Base-by-base conservation (phyloP, 1,140 invertebrate species). In the Drosophila orosa region DNA sequence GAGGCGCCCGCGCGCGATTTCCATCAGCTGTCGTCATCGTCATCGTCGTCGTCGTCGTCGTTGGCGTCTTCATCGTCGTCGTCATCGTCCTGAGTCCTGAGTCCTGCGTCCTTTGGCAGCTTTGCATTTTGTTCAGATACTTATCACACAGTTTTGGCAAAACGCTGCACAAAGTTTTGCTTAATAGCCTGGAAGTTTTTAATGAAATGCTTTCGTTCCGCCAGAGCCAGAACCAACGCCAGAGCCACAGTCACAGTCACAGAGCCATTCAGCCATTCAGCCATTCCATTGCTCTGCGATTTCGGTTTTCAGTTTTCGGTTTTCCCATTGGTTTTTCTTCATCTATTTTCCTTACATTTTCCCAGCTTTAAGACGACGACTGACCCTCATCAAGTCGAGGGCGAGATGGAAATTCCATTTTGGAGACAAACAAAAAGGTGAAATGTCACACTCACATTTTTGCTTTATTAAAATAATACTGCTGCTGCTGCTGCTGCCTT, bases 151-250 rank as follows among this genome's bases (percentile, higher is more conserved):
- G 85, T 89, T 72, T 89, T 89, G 84, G 77, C 84, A 89, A 76
- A 85, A 89, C 84, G 84, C 83, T 89, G 83, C 83, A 87, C 83
- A 87, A 87, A 87, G 83, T 87, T 89, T 89, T 89, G 84, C 84
- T 89, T 89, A 89, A 89, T 89, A 89, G 84, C 84, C 84, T 89
- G 84, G 84, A 89, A 89, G 84, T 89, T 89, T 89, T 89, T 89
- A 89, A 89, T 89, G 84, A 89, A 89, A 89, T 84, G 84, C 80
- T 84, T 86, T 87, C 76, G 84, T 84, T 86, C 87, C 66, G 84
- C 80, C 66, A 33, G 65, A 71, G 68, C 66, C 68, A 65, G 40
- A 65, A 24, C 10, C 57, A 48, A 42, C 24, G 44, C 13, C 44
- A 50, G 9, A 47, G 39, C 3, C 54, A 44, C 9, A 62, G 40